Evolutionary conservation across 92 coral and sea anemone genomes (phyloP).

Genomic region (Palythoa caribaeorum): DNA sequence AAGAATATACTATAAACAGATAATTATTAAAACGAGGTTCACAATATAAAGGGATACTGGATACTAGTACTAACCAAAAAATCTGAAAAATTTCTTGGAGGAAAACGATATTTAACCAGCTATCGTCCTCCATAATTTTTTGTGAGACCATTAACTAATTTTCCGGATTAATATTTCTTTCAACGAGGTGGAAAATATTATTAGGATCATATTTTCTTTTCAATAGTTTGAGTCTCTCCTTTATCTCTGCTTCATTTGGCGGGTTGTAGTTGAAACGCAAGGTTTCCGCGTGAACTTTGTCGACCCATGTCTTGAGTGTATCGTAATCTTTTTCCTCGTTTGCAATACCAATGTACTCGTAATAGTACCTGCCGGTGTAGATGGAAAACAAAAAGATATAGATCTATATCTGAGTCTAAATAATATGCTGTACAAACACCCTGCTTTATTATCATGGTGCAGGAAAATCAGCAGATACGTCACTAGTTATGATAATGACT

Average conservation of each 20-base stretch:
- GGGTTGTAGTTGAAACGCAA: slow-evolving; percentile 23
- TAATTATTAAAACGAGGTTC: too few species aligned
- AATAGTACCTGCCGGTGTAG: not conserved
- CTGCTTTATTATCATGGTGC: too few species aligned
- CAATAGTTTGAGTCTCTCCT: slow-evolving; percentile 19
- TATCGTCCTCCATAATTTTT: not conserved
- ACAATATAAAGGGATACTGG: not conserved
- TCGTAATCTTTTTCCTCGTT: slow-evolving; percentile 25
- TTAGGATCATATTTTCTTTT: slow-evolving; percentile 36
- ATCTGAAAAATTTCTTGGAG: not conserved
- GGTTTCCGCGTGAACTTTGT: slow-evolving; percentile 8
- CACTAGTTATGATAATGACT: too few species aligned
- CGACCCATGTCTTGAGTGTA: slow-evolving; percentile 25
- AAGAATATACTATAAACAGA: too few species aligned
- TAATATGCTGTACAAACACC: too few species aligned
- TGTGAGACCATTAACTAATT: not conserved
- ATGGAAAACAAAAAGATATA: not conserved
- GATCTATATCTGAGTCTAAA: too few species aligned
- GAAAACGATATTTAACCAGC: not conserved
- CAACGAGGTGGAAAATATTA: slow-evolving; percentile 36
- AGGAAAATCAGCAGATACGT: too few species aligned
- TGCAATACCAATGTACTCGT: slow-evolving; percentile 49
- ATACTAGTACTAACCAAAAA: too few species aligned
- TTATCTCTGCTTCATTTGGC: slow-evolving; percentile 1
- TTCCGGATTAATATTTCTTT: slow-evolving; percentile 36